These are phyloP conservation scores for Globia sparganii DNA, from an alignment of 2,888 invertebrate species.

Conservation along the genomic window DNA sequence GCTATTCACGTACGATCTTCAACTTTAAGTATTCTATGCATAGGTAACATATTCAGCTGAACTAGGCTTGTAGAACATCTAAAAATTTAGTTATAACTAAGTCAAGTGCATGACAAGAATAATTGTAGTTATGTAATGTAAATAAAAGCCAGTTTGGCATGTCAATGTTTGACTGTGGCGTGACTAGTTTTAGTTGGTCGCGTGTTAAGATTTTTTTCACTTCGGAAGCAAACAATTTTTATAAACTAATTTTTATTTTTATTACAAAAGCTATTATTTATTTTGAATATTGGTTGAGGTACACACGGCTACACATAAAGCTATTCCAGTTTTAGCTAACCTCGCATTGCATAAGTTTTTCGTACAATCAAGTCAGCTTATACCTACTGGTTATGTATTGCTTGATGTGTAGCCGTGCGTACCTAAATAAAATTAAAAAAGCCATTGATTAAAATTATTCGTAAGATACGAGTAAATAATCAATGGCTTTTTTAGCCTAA, in stretches of 20 bases:
- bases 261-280: background rate
- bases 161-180: slow-evolving; percentile 37
- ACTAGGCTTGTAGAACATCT: slow-evolving; percentile 47
- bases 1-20: slow-evolving; percentile 27
- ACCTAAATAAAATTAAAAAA: too few relatives aligned
- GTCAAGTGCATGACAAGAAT: slow-evolving; percentile 62
- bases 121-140: slow-evolving; percentile 54
- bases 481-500: background rate
- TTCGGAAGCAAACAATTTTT: background rate
- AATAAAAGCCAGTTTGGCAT: slow-evolving; percentile 51
- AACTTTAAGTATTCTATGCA: slow-evolving; percentile 14
- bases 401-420: too few relatives aligned
- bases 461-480: too few relatives aligned
- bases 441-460: too few relatives aligned
- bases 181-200: slow-evolving; percentile 16
- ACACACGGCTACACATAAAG: too few relatives aligned
- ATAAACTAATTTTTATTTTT: background rate
- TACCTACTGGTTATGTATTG: too few relatives aligned
- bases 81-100: slow-evolving; percentile 33
- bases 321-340: too few relatives aligned
- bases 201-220: slow-evolving; percentile 1
- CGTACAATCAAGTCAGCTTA: too few relatives aligned
- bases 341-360: too few relatives aligned
- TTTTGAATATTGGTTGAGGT: slow-evolving; percentile 10
- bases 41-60: slow-evolving; percentile 5